Base-by-base conservation (phyloP, 2,113 vertebrate species). In the Smithornis capensis region DNA sequence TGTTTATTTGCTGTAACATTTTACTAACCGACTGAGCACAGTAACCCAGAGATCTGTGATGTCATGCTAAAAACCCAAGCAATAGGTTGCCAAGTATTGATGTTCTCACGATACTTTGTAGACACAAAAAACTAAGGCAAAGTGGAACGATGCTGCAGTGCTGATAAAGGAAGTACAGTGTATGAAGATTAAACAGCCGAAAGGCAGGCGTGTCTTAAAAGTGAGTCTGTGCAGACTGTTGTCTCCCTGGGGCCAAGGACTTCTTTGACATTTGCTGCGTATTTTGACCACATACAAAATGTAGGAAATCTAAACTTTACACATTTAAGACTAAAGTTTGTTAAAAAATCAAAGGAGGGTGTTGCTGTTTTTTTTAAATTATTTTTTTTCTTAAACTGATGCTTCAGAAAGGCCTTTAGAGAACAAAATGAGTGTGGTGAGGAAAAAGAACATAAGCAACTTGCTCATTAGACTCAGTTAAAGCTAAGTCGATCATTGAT, bases 41-140 rank as follows among this genome's bases (percentile, higher is more conserved):
- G 76, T 67, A 87, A 90, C 78, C 27, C 7, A 1, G 76, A 86
- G 64, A 65, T 76, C 73, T 69, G 76, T 84, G 83, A 83, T 78
- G 69, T 95, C 80, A 60, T 69, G 76, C 80, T 95, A 42, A 94
- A 94, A 90, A 47, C 86, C 33, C 71, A 91, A 83, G 64, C 47
- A 63, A 89, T 77, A 56, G 52, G 14, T 65, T 96, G 95, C 95
- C 94, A 97, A 95, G 53, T 82, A 50, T 71, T 93, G 90, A 79
- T 76, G 86, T 96, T 96, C 94, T 93, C 96, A 97, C 53, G 65
- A 86, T 90, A 84, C 64, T 90, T 73, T 78, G n/a, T 63, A 88
- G 88, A 69, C 92, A 80, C 79, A 89, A n/a, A 91, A 95, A 89
- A 44, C 63, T 52, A 22, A 84, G 82, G 49, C 85, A 75, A 89